phyloP scores from a whole-genome alignment of 1,140 invertebrate genomes.

The Scaptomyza pallida region DNA sequence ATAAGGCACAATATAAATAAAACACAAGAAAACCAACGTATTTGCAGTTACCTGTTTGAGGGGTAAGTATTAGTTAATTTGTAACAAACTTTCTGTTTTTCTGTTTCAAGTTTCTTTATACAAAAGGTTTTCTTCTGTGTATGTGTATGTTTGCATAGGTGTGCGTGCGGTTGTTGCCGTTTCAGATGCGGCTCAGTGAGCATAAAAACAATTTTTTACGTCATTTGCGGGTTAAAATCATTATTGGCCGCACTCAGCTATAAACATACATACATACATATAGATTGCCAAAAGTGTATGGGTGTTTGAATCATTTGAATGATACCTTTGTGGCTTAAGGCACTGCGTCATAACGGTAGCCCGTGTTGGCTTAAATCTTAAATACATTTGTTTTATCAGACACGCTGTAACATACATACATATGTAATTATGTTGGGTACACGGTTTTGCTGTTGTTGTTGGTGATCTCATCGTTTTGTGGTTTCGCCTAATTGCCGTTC shows the following conservation, averaged over 20 bases:
- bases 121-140: constrained; percentile 2
- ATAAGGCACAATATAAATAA: constrained; percentile 2
- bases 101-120: constrained; percentile 31
- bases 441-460: constrained; percentile 30
- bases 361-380: constrained; percentile 2
- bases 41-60: constrained; percentile 39
- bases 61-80: constrained; percentile 36
- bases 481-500: constrained; percentile 40
- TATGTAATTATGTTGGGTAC: constrained; percentile 35
- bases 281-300: constrained; percentile 1
- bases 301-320: constrained; percentile 48
- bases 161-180: constrained; percentile 54
- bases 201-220: constrained; percentile 68
- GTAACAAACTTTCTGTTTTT: constrained; percentile 31
- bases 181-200: constrained; percentile 61
- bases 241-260: constrained; percentile 14
- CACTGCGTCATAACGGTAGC: constrained; percentile 28
- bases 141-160: constrained; percentile 11
- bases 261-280: neutral
- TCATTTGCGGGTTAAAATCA: constrained; percentile 66
- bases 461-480: constrained; percentile 45
- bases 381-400: constrained; percentile 9
- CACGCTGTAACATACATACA: constrained; percentile 27
- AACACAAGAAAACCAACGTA: constrained; percentile 15
- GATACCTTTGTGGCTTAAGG: constrained; percentile 4